Base-by-base conservation (phyloP, 2,113 vertebrate species). In the Tetrax tetrax region DNA sequence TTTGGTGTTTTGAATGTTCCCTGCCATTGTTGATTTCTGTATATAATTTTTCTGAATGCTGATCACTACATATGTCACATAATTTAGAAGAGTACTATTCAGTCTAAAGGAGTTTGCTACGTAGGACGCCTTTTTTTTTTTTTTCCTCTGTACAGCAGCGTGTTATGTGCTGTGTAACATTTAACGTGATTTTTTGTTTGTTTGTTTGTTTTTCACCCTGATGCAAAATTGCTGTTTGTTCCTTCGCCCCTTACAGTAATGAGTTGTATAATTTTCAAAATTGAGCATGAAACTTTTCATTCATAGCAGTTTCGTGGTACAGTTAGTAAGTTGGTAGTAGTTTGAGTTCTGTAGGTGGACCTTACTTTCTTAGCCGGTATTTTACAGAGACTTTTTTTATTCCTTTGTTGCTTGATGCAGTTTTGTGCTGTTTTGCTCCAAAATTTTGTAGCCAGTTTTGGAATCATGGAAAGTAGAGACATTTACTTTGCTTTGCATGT, bases 51-150 rank as follows among this genome's bases (percentile, higher is more conserved):
- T 78, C 45, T 28, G 10, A 33, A 33, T 54, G 59, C 25, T 50
- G 23, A n/a, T 86, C 3, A 0, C 47, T 33, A 14, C 1, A 0
- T 64, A 16, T 37, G 16, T 79, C 22, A 9, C 16, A 4, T 53
- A 59, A 50, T 27, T 33, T 69, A 43, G 43, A 68, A 70, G n/a
- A 66, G 12, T 87, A 37, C 18, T 41, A 8, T 24, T 90, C 14
- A 16, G 7, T 77, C 13, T 63, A 28, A 74, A 81, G 56, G 50
- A 29, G 2, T 83, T 89, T 48, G 5, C 31, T 77, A 28, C 16
- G 20, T 28, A 74, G 50, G 53, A 15, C 41, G 15, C 22, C 4
- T n/a, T 1, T n/a, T 16, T 43, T 43, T 43, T 43, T 29, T 70
- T 31, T 27, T 1, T 11, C 5, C 4, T 70, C 22, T 8, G 0